Evolutionary conservation across 2,888 invertebrate species (phyloP), one percentile per base, ranked within the genome.

Genomic region (Xanthia togata): DNA sequence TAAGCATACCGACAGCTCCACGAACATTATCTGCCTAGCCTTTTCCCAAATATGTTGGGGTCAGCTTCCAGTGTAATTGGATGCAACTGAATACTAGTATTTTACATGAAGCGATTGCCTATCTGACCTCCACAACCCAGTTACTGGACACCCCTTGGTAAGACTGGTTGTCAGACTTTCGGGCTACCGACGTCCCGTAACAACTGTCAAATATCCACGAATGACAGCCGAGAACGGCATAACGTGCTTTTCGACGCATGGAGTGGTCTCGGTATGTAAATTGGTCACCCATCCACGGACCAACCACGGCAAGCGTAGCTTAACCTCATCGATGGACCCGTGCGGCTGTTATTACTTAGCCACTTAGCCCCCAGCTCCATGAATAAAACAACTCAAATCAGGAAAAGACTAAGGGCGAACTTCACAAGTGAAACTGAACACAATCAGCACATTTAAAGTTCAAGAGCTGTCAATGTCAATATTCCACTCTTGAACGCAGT

Each of bases 151-250:
- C 23, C 23, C 9, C 53, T 23, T 53, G 23, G 53, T 20, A 47
- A 47, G 47, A 53, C 53, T 23, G 53, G 11, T n/a, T 41, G 12
- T 44, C 44, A 44, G 44, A 44, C 44, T n/a, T n/a, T 55, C 12
- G 55, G 55, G n/a, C 55, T 12, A 26, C 5, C 14, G 14, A 26
- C 1, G 2, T 20, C 17, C 47, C 3, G 53, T 55, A n/a, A 55
- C 1, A n/a, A 55, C 55, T n/a, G 55, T 55, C 55, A n/a, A 55
- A n/a, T n/a, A n/a, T 55, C n/a, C n/a, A 55, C 55, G n/a, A 55
- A 55, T 55, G 55, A 53, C 55, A 55, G 55, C 55, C n/a, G 55
- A n/a, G n/a, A 55, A 55, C n/a, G 55, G 55, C n/a, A n/a, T n/a
- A 11, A n/a, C n/a, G 11, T 55, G 11, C 6, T 50, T 50, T 50